Base-by-base conservation (phyloP, 2,113 vertebrate genomes). In the Oreotrochilus melanogaster region DNA sequence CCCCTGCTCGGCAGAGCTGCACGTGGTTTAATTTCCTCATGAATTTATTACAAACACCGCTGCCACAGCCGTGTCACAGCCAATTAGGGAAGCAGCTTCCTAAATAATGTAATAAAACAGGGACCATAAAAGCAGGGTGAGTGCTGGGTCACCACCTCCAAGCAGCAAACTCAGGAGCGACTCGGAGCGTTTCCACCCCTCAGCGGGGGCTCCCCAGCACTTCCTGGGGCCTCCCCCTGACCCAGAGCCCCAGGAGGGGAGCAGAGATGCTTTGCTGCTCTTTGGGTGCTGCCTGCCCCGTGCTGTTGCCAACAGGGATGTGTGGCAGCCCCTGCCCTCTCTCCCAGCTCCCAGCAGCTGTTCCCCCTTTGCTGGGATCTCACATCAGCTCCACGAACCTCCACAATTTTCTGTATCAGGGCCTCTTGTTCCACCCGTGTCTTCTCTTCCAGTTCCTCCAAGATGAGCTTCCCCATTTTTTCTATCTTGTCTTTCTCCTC, bases 401-500 rank as follows among this genome's bases (percentile, higher is more conserved):
- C 47, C 15, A 94, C 22, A 9, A 96, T 31, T 24, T 84, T 56
- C 31, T 53, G 71, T 18, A 97, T 25, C 2, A 96, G 14, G 0
- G 10, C 45, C 28, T 89, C 69, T 35, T 78, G 62, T 57, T 96
- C 92, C 1, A 28, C 50, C 64, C 18, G 17, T 16, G 94, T 61
- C 28, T 76, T 62, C 14, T 37, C 3, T 3, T 76, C 74, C 51
- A 97, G 12, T 3, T 43, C 12, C 6, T 74, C 31, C 92, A 96
- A 37, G 42, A 82, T 28, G 9, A 11, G 47, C 43, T 31, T 85
- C 14, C 64, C 33, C 79, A 94, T 51, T 50, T 95, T 53, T 13
- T 57, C 56, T 2, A 95, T 50, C 22, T 89, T 95, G 4, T 96
- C 91, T 60, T 78, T 30, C 62, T 98, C 96, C 3, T 94, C 82